Base-by-base conservation (phyloP, 2,113 vertebrate genomes). In the Microtus richardsoni region DNA sequence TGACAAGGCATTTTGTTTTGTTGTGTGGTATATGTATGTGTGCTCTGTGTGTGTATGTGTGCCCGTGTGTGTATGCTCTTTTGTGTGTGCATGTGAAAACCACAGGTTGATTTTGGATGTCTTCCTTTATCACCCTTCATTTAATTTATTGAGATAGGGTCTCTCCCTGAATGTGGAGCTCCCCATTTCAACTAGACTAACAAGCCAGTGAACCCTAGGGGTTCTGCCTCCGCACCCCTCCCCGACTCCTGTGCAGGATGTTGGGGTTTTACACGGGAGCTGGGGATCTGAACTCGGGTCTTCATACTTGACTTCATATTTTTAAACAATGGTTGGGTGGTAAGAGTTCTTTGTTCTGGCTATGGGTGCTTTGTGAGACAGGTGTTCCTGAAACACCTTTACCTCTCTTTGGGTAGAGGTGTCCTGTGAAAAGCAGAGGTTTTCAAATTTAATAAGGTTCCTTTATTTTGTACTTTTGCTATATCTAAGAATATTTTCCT, bases 401-500 rank as follows among this genome's bases (percentile, higher is more conserved):
- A 36, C 33, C 17, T 47, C n/a, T 54, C 17, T 82, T 77, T 73
- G 33, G 7, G 21, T 52, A 36, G 62, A 73, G 22, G 36, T 73
- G 1, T 33, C 33, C 39, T 93, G 88, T 60, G 78, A 95, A 95
- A 44, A 24, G 44, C 14, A 74, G 73, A 93, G 28, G 14, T 54
- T 93, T 89, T 52, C 39, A 89, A 88, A 85, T 93, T 75, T 70
- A 58, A 70, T 84, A 64, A 91, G 26, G 91, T 70, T 68, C 7
- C 49, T 68, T 92, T 86, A 28, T 75, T 78, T 26, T 89, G 33
- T 33, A 39, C 71, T 83, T 93, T 90, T 75, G 70, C 92, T 66
- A 52, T 52, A 52, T 86, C 58, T 87, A 73, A 83, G 58, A 41
- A 62, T 16, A 3, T 62, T 44, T 91, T 33, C 4, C 13, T 41